phyloP scores from a whole-genome alignment of 2,888 invertebrate species.

The Rhamnusium bicolor region DNA sequence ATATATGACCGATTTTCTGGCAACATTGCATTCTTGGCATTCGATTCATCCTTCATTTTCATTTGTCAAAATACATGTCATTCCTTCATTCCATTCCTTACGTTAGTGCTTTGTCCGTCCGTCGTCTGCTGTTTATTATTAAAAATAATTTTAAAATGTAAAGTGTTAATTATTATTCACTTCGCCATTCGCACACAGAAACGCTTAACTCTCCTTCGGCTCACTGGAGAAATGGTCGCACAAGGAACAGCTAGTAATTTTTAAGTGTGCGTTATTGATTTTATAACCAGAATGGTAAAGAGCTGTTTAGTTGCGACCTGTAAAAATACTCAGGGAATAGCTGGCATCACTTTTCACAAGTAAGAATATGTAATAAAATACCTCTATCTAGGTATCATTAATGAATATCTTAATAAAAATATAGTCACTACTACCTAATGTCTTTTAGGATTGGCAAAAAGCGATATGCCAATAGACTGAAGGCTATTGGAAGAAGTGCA shows the following conservation, averaged over 20 bases:
- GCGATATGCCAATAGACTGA: constrained; percentile 23
- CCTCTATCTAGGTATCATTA: no score
- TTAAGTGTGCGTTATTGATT: constrained; percentile 5
- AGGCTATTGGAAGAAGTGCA: constrained; percentile 27
- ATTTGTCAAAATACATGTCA: background rate
- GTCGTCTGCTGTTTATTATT: background rate
- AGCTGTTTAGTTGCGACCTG: constrained; percentile 32
- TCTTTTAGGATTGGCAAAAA: constrained; percentile 28
- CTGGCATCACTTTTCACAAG: constrained; percentile 31
- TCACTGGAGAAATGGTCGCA: background rate
- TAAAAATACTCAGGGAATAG: constrained; percentile 21
- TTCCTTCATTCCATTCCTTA: no score
- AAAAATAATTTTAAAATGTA: background rate
- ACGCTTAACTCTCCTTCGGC: background rate
- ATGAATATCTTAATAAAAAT: background rate
- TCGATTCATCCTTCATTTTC: no score
- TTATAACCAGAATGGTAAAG: constrained; percentile 26
- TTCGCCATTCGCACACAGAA: no score
- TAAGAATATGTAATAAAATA: constrained; percentile 16
- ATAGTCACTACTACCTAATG: background rate
- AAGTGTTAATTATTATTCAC: background rate
- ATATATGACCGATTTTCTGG: no score
- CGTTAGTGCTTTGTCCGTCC: background rate
- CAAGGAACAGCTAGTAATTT: background rate
- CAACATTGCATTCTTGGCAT: no score